These are phyloP conservation scores for Scolopax rusticola DNA, from an alignment of 2,797 vertebrate species.

Conservation along the genomic window DNA sequence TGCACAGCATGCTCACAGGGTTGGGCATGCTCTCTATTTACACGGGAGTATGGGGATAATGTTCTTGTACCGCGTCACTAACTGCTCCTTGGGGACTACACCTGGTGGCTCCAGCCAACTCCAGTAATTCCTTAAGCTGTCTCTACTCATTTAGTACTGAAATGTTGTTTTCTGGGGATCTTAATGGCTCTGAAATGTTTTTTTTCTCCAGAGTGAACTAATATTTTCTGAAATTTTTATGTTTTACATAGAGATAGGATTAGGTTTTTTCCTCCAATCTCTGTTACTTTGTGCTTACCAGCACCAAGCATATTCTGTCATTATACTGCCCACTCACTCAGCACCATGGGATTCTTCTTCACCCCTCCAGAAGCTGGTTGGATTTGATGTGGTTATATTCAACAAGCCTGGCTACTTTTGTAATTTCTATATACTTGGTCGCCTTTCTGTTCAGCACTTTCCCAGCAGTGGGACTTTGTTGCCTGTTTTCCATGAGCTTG, in stretches of 20 bases:
- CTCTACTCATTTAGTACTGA: neutral
- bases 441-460: neutral
- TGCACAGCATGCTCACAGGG: rapidly evolving
- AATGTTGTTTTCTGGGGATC: neutral
- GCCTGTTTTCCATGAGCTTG: neutral
- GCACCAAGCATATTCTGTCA: neutral
- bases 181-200: neutral
- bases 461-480: neutral
- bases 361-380: neutral
- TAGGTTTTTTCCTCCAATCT: neutral
- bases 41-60: neutral
- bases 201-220: neutral
- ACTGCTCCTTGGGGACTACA: neutral
- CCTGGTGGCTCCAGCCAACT: neutral
- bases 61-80: neutral
- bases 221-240: neutral
- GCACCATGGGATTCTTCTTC: neutral
- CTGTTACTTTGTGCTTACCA: neutral
- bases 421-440: neutral
- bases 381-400: neutral
- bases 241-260: neutral
- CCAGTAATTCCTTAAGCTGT: neutral
- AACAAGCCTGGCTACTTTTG: neutral
- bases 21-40: neutral
- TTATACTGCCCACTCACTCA: neutral